These are phyloP conservation scores for Eupithecia vulgata DNA, from an alignment of 2,888 invertebrate genomes.

Conservation along the genomic window DNA sequence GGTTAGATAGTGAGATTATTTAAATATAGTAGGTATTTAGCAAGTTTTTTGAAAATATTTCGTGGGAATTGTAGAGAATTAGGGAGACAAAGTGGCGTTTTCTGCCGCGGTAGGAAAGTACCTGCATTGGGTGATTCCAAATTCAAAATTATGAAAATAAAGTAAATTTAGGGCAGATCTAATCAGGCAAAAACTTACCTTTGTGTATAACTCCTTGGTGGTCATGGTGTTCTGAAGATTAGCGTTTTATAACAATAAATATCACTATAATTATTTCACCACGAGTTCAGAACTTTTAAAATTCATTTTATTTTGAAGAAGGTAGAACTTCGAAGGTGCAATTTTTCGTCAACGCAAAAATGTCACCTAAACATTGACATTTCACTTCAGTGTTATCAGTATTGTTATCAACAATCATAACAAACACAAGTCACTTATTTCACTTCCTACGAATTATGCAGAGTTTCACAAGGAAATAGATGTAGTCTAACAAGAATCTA, in stretches of 20 bases:
- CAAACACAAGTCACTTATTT: conserved; percentile 40
- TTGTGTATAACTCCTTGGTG: conserved; percentile 81
- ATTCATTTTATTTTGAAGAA: conserved; percentile 69
- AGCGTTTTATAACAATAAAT: conserved; percentile 42
- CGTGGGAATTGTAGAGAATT: not conserved
- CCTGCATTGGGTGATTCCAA: conserved; percentile 18
- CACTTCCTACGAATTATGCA: conserved; percentile 46
- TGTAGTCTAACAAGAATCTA: conserved; percentile 62
- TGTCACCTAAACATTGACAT: conserved; percentile 63
- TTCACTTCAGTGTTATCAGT: conserved; percentile 66
- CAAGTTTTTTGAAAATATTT: not conserved
- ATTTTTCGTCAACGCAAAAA: conserved; percentile 66
- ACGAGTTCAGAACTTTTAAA: conserved; percentile 65
- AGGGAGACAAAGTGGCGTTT: not conserved
- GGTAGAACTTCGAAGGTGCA: conserved; percentile 71
- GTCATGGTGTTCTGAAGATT: conserved; percentile 64
- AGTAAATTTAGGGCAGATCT: conserved; percentile 1
- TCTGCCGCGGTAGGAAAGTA: not conserved
- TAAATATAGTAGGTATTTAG: not conserved
- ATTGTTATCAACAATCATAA: conserved; percentile 45
- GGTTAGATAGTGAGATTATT: conserved; percentile 16
- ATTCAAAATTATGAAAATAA: conserved; percentile 6
- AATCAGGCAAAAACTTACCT: conserved; percentile 59
- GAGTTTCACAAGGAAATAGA: conserved; percentile 60
- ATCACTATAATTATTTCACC: conserved; percentile 62